Evolutionary conservation across 2,888 invertebrate species (phyloP).

Genomic region (Mechanitis mazaeus): DNA sequence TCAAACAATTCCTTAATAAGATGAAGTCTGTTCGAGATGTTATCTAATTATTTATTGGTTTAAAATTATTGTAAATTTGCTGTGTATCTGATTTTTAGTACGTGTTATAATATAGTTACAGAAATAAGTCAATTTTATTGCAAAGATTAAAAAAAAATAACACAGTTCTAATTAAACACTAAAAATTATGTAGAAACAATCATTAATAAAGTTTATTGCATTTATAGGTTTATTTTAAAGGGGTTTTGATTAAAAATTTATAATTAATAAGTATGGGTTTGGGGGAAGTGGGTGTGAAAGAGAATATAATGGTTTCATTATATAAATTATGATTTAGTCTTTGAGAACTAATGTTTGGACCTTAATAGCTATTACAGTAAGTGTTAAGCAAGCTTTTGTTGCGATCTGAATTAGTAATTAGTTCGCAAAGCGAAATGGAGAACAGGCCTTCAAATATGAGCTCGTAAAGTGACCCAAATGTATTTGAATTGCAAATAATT

Average conservation of each 20-base stretch:
- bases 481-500: conserved; percentile 28
- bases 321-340: not conserved
- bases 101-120: no score
- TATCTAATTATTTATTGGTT: conserved; percentile 27
- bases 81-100: conserved; percentile 8
- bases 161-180: no score
- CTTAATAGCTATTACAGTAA: conserved; percentile 23
- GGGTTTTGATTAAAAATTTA: no score
- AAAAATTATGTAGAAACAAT: no score
- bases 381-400: conserved; percentile 25
- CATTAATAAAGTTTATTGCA: no score
- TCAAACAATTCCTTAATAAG: no score
- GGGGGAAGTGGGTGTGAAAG: not conserved
- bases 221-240: no score
- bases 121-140: no score
- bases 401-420: conserved; percentile 29
- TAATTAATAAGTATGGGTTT: no score
- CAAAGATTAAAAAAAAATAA: no score
- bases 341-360: conserved; percentile 5
- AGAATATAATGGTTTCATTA: not conserved
- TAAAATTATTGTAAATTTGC: conserved; percentile 29
- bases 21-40: conserved; percentile 18
- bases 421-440: conserved; percentile 23
- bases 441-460: conserved; percentile 26
- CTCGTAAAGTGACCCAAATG: conserved; percentile 27